Base-by-base conservation (phyloP, 2,888 invertebrate genomes). In the Cylloceria caligata region DNA sequence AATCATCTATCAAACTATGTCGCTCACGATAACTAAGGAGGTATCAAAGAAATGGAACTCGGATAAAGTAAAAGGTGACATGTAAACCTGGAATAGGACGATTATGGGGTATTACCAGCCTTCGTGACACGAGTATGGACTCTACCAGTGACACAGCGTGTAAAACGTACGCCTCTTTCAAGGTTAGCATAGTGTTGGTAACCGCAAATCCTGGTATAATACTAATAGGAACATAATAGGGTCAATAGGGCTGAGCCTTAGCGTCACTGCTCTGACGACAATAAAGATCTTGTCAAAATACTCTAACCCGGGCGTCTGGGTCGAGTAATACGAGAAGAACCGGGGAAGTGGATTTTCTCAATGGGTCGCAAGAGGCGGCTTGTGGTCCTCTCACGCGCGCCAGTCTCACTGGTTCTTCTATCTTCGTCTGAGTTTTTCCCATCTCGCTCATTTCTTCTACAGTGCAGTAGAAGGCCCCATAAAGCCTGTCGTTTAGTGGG, bases 181-280 rank as follows among this genome's bases (percentile, higher is more conserved):
- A 84, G 85, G 81, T 86, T 27, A 60, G 45, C 16, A 64, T 52
- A 74, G 64, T 34, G 71, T 67, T 81, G 80, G 86, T 87, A 89
- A 88, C 89, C 88, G 86, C 89, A 92, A 92, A 91, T 91, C 91
- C 91, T 86, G 88, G 90, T 90, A 92, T 92, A 92, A 92, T 91
- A 92, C 92, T 92, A 92, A 92, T 92, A 92, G 92, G 90, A 86
- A 87, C 89, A 92, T 92, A 92, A 92, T 92, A 89, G 92, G 91
- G 89, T 92, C 92, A 92, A 92, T 92, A 90, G 92, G 89, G 90
- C 89, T 91, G 88, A 89, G 89, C 89, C 88, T 88, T 79, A 68
- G 78, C 81, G 81, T 82, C 83, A 82, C 80, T 78, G 81, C 71
- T 74, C 79, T 69, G 67, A 87, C 90, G 91, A 92, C 92, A 92